These are phyloP conservation scores for Eleginops maclovinus DNA, from an alignment of 2,113 vertebrate species.

Conservation along the genomic window DNA sequence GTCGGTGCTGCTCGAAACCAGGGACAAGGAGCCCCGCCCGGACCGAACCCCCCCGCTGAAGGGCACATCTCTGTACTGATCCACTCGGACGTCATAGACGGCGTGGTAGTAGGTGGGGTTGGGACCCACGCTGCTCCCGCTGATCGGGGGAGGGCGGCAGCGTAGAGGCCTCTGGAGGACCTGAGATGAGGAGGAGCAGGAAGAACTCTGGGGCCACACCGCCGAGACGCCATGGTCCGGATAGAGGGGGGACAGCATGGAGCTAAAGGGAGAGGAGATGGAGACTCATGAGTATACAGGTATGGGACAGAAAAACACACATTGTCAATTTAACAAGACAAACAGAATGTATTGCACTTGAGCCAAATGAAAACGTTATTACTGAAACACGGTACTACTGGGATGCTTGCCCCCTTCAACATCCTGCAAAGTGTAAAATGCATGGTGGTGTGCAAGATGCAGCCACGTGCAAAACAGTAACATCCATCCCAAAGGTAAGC, in stretches of 20 bases:
- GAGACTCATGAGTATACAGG: not conserved
- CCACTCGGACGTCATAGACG: slow-evolving; percentile 77
- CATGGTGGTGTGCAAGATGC: too few relatives aligned
- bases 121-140: slow-evolving; percentile 78
- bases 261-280: slow-evolving; percentile 60
- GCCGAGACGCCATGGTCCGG: slow-evolving; percentile 77
- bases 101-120: slow-evolving; percentile 84
- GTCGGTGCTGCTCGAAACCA: slow-evolving; percentile 53
- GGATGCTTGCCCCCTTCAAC: too few relatives aligned
- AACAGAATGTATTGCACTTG: too few relatives aligned
- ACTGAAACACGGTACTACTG: too few relatives aligned
- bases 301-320: too few relatives aligned
- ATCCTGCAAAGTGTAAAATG: too few relatives aligned
- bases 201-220: slow-evolving; percentile 76
- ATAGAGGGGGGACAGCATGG: slow-evolving; percentile 78
- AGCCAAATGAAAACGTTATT: too few relatives aligned
- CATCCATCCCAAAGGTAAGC: too few relatives aligned
- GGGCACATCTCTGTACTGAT: slow-evolving; percentile 73
- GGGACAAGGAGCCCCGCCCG: slow-evolving; percentile 59
- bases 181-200: slow-evolving; percentile 66
- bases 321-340: too few relatives aligned
- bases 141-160: slow-evolving; percentile 72
- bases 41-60: slow-evolving; percentile 53
- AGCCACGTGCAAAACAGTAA: too few relatives aligned
- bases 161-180: slow-evolving; percentile 57